Evolutionary conservation across 2,888 invertebrate species (phyloP).

Genomic region (Mythimna pallens): DNA sequence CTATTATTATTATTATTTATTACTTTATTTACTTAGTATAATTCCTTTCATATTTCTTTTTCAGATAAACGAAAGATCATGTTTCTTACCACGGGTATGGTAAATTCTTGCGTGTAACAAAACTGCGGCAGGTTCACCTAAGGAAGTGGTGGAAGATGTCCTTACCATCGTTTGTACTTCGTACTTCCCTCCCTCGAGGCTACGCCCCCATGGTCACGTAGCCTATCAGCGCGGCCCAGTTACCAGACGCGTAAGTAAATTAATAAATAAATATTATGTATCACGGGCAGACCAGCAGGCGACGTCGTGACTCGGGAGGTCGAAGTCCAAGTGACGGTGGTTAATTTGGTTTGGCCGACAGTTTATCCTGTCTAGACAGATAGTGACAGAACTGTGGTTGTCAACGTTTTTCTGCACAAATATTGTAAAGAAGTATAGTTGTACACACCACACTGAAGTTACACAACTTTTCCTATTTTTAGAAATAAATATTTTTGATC

Average conservation of each 20-base stretch:
- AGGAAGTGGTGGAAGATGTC: slow-evolving; percentile 6
- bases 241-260: background rate
- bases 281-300: slow-evolving; percentile 55
- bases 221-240: slow-evolving; percentile 36
- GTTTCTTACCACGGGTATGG: background rate
- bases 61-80: background rate
- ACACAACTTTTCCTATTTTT: too few species aligned
- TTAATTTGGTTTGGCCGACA: slow-evolving; percentile 38
- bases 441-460: too few species aligned
- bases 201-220: slow-evolving; percentile 55
- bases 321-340: slow-evolving; percentile 49
- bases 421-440: background rate
- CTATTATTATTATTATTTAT: too few species aligned
- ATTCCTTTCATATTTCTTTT: background rate
- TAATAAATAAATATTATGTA: background rate
- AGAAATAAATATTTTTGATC: too few species aligned
- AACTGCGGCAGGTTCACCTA: background rate
- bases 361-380: slow-evolving; percentile 67
- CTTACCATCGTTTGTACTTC: slow-evolving; percentile 17
- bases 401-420: slow-evolving; percentile 21
- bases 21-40: too few species aligned
- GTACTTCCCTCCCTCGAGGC: slow-evolving; percentile 26
- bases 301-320: slow-evolving; percentile 35
- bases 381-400: slow-evolving; percentile 40
- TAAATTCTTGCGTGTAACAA: background rate